phyloP scores from a whole-genome alignment of 1,140 invertebrate species.

The Bombyx mandarina region DNA sequence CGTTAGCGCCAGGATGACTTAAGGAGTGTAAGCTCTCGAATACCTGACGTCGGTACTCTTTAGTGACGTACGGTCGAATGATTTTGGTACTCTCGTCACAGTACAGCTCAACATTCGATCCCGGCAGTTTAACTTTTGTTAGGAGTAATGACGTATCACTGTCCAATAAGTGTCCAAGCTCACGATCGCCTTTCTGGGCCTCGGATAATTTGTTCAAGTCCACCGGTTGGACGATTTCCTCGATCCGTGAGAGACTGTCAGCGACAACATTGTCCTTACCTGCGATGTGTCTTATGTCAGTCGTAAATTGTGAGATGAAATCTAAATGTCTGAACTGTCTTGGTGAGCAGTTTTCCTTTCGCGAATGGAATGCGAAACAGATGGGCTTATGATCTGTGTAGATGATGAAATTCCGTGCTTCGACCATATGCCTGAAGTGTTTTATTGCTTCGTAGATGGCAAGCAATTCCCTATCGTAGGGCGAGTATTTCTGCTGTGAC shows the following conservation, averaged over 20 bases:
- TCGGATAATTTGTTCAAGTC: background rate
- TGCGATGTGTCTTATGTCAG: background rate
- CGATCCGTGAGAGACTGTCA: background rate
- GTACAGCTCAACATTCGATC: too few species aligned
- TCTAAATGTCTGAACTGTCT: background rate
- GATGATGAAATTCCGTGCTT: background rate
- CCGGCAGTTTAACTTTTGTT: background rate
- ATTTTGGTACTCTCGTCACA: background rate
- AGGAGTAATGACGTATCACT: background rate
- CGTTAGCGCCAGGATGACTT: background rate
- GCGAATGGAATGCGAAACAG: background rate
- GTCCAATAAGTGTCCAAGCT: background rate
- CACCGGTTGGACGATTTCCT: background rate
- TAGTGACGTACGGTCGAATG: background rate
- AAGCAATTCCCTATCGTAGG: background rate
- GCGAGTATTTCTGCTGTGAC: background rate
- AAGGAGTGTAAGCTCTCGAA: background rate
- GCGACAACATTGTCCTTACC: background rate
- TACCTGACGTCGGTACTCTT: background rate
- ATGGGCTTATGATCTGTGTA: background rate
- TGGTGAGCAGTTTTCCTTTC: conserved; percentile 1
- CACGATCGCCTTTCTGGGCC: background rate
- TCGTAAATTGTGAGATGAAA: background rate
- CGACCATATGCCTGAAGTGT: background rate
- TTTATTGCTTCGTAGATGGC: background rate